Percentiles rank a stretch among this genome's conserved stretches.
Conservation (phyloP, 2,888 invertebrate species). For the Microctonus hyperodae region DNA sequence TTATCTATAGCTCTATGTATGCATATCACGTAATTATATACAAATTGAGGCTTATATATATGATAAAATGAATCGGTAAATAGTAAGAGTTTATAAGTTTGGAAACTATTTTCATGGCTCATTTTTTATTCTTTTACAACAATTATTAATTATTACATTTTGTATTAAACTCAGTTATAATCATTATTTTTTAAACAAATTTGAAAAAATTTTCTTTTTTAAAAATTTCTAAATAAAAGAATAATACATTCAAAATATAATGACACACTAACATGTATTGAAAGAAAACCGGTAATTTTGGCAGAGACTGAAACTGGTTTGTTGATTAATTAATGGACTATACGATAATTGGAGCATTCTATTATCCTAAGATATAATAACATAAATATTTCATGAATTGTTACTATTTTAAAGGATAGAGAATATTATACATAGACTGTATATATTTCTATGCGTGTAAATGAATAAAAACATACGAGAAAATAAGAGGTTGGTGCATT, state of each 20-base stretch:
- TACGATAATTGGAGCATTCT: neutral
- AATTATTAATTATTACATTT: neutral
- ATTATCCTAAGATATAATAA: too few relatives aligned
- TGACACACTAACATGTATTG: slow-evolving; percentile 2
- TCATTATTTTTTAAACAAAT: neutral
- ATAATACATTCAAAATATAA: too few relatives aligned
- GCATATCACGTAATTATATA: too few relatives aligned
- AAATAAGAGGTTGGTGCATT: too few relatives aligned
- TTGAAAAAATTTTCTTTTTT: neutral
- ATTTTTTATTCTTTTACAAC: neutral
- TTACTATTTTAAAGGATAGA: too few relatives aligned
- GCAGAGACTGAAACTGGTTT: neutral
- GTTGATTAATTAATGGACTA: neutral
- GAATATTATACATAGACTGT: too few relatives aligned
- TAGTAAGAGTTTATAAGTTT: neutral
- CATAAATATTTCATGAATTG: too few relatives aligned
- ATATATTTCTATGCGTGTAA: too few relatives aligned
- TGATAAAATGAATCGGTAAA: neutral
- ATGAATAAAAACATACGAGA: too few relatives aligned
- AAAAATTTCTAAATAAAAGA: neutral
- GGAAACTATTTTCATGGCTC: neutral
- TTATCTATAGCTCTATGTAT: too few relatives aligned
- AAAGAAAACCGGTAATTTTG: neutral
- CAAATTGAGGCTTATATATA: too few relatives aligned
- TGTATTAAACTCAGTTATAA: neutral